phyloP scores from a whole-genome alignment of 2,113 vertebrate species.

The Nothobranchius kuhntae region DNA sequence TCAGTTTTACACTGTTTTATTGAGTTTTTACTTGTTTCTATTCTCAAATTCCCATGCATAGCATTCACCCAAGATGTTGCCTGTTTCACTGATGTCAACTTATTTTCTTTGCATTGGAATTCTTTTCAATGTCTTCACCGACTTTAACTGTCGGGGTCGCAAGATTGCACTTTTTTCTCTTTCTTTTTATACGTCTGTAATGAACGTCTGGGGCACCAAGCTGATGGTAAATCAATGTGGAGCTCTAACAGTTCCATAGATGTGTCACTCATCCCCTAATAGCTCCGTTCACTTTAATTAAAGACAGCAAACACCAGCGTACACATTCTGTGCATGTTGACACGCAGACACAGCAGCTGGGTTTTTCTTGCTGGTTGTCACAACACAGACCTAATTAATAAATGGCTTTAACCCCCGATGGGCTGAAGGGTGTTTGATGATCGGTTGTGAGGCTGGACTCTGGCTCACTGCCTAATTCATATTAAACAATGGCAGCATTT shows the following conservation, averaged over 20 bases:
- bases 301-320: conserved; percentile 2
- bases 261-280: conserved; percentile 51
- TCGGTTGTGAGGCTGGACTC: neutral
- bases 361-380: conserved; percentile 22
- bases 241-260: conserved; percentile 40
- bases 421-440: conserved; percentile 17
- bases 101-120: neutral
- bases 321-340: neutral
- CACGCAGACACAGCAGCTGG: conserved; percentile 10
- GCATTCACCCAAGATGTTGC: conserved; percentile 11
- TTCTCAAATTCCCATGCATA: conserved; percentile 23
- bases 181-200: conserved; percentile 30
- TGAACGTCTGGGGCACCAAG: conserved; percentile 25
- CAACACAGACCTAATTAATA: conserved; percentile 36
- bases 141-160: conserved; percentile 6
- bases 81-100: conserved; percentile 26
- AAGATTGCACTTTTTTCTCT: conserved; percentile 12
- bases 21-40: conserved; percentile 42
- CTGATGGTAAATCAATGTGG: conserved; percentile 50
- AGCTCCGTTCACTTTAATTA: conserved; percentile 53
- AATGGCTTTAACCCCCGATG: conserved; percentile 34
- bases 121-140: neutral
- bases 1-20: conserved; percentile 22
- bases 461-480: too few relatives aligned
- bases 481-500: too few relatives aligned